Conservation (phyloP, 2,113 vertebrate species). For the Sphyrna mokarran region DNA sequence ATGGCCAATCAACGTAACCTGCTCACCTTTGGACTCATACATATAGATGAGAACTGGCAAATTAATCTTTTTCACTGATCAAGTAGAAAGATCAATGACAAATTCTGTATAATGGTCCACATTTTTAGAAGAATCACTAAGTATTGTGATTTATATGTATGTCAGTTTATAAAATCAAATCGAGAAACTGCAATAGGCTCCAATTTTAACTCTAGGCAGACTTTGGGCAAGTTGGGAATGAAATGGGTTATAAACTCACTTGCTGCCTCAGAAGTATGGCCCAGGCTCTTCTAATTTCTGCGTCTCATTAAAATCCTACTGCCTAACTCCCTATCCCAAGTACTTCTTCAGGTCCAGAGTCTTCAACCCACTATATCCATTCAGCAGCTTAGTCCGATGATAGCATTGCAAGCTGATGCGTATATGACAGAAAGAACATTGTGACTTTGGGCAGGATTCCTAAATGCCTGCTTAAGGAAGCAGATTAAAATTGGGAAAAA, state of each 20-base stretch:
- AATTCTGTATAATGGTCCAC: not conserved
- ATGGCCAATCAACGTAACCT: too few relatives aligned
- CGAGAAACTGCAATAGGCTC: not conserved
- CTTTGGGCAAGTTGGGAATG: not conserved
- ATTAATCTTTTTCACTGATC: not conserved
- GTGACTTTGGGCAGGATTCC: not conserved
- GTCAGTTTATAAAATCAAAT: not conserved
- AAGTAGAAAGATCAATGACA: not conserved
- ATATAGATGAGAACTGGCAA: not conserved
- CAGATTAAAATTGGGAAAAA: not conserved
- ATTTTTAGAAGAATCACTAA: not conserved
- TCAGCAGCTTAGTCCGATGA: not conserved
- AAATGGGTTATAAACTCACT: not conserved
- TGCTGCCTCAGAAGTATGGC: not conserved
- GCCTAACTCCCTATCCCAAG: not conserved
- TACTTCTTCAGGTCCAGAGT: not conserved
- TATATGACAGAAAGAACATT: not conserved
- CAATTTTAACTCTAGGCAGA: not conserved
- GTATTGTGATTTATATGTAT: not conserved
- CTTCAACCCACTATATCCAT: not conserved
- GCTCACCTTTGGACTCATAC: too few relatives aligned
- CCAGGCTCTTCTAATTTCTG: not conserved
- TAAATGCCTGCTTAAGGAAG: not conserved
- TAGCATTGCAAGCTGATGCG: not conserved
- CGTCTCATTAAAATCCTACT: not conserved